phyloP scores from a whole-genome alignment of 1,140 invertebrate species.

The Lepidurus apus region DNA sequence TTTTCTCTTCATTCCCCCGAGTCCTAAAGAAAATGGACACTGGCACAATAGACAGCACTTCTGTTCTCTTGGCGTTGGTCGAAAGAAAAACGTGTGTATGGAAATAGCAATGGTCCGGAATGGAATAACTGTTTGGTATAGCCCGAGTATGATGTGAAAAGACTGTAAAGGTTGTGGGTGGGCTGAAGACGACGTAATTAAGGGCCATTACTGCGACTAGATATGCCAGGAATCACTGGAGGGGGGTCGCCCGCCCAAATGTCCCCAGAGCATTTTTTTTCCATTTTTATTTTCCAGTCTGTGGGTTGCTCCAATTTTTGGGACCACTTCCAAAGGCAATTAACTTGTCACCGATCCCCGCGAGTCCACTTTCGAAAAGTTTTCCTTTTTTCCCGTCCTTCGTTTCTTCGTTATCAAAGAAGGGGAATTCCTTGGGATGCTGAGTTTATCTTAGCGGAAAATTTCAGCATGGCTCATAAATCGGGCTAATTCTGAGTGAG shows the following conservation, averaged over 20 bases:
- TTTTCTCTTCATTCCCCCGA: background rate
- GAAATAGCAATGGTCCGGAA: background rate
- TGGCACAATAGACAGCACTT: background rate
- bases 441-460: background rate
- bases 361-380: background rate
- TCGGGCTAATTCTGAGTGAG: background rate
- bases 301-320: background rate
- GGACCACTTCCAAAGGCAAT: conserved; percentile 18
- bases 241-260: background rate
- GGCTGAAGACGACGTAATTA: background rate
- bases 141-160: background rate
- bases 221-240: background rate
- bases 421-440: background rate
- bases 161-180: conserved; percentile 1
- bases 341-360: background rate
- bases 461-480: background rate
- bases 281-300: background rate
- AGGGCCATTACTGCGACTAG: background rate
- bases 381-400: background rate
- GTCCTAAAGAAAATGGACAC: background rate
- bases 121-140: background rate
- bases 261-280: background rate
- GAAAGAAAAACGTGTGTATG: background rate
- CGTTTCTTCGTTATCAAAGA: background rate
- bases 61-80: background rate